These are phyloP conservation scores for Drosophila dives DNA, from an alignment of 2,888 invertebrate genomes.

Conservation along the genomic window DNA sequence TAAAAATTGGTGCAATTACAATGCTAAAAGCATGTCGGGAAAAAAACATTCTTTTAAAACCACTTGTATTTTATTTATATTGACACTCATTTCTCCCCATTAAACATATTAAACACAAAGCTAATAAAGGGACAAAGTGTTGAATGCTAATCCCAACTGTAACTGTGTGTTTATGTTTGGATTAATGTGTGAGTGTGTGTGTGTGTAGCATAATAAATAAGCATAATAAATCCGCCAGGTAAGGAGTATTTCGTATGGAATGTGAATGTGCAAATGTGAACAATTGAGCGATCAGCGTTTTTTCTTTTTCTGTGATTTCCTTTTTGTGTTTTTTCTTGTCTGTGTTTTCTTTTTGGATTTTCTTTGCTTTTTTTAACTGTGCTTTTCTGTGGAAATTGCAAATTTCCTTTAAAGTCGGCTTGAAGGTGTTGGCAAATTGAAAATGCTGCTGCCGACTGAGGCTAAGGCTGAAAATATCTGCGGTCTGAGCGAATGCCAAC, in stretches of 20 bases:
- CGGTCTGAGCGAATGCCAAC: slow-evolving; percentile 53
- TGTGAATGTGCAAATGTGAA: slow-evolving; percentile 41
- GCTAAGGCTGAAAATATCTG: background rate
- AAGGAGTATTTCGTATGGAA: slow-evolving; percentile 29
- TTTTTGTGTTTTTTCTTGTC: slow-evolving; percentile 32
- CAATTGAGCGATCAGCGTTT: slow-evolving; percentile 59
- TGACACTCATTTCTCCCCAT: slow-evolving; percentile 20
- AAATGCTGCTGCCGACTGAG: slow-evolving; percentile 12
- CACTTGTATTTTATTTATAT: slow-evolving; percentile 51
- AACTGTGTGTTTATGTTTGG: background rate
- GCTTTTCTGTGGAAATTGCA: slow-evolving; percentile 2
- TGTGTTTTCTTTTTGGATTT: background rate
- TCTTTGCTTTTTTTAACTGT: background rate
- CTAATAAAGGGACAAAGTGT: slow-evolving; percentile 75
- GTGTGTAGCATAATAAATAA: slow-evolving; percentile 56
- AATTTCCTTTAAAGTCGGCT: slow-evolving; percentile 18
- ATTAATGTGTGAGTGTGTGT: slow-evolving; percentile 3
- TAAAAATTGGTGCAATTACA: slow-evolving; percentile 8
- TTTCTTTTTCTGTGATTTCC: slow-evolving; percentile 45
- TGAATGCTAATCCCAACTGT: slow-evolving; percentile 50
- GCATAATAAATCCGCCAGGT: slow-evolving; percentile 42
- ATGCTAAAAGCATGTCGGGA: background rate
- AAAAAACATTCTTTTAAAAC: slow-evolving; percentile 12
- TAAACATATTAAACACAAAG: slow-evolving; percentile 14
- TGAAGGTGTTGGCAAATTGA: slow-evolving; percentile 29